Evolutionary conservation across 2,797 vertebrate genomes (phyloP).

Genomic region (Stomatorhinus walkeri): DNA sequence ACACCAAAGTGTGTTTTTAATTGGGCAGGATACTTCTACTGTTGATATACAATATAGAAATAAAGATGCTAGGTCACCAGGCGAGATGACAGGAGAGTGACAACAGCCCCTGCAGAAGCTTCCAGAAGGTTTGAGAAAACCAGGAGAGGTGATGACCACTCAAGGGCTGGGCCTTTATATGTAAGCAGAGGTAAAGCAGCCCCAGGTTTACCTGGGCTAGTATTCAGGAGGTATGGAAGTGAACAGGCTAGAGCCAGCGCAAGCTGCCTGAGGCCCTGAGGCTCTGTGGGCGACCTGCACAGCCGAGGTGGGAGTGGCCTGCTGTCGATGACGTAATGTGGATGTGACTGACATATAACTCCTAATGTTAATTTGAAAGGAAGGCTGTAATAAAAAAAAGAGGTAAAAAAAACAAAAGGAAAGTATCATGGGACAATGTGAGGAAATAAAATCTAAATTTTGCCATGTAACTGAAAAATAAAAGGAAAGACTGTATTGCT

Average conservation of each 20-base stretch:
- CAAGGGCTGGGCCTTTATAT: constrained; percentile 16
- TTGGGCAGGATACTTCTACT: background rate
- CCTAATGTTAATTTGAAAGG: background rate
- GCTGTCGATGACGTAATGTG: background rate
- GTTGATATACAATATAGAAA: background rate
- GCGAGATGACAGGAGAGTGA: background rate
- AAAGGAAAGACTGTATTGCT: background rate
- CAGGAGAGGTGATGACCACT: constrained; percentile 7
- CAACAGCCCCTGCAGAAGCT: background rate
- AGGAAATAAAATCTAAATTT: constrained; percentile 7
- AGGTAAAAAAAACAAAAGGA: background rate
- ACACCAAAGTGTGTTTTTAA: background rate
- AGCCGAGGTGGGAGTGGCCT: background rate
- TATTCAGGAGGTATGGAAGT: background rate
- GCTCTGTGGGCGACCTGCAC: background rate
- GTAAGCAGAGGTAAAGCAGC: constrained; percentile 8
- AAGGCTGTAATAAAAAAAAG: background rate
- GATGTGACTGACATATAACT: constrained; percentile 1
- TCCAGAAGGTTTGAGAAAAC: background rate
- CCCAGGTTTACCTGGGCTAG: background rate
- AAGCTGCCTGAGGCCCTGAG: background rate
- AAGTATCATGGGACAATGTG: background rate
- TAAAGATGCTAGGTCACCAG: background rate
- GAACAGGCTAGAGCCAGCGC: background rate
- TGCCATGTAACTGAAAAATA: background rate